A percentile compares a stretch with the other conserved stretches of the same genome.
phyloP scores from a whole-genome alignment of 2,888 invertebrate genomes.

The Synergus japonicus region DNA sequence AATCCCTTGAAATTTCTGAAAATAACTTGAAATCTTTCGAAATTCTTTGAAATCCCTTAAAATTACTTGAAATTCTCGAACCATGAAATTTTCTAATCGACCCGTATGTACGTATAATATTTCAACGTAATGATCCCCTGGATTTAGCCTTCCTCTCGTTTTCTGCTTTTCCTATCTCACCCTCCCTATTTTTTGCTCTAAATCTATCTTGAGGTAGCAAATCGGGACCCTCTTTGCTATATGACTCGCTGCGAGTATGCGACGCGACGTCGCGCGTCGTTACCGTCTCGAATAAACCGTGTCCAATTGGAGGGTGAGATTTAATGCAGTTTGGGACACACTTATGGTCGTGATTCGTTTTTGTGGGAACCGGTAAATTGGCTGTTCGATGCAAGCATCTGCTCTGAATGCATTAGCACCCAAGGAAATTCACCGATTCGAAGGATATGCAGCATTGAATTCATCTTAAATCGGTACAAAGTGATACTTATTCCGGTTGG shows the following conservation, averaged over 20 bases:
- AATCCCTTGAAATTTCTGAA: too few relatives aligned
- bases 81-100: too few relatives aligned
- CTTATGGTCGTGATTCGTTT: conserved; percentile 57
- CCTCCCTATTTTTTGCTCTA: background rate
- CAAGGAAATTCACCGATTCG: background rate
- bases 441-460: background rate
- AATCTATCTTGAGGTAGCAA: background rate
- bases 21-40: too few relatives aligned
- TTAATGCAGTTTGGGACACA: conserved; percentile 33
- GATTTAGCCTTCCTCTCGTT: background rate
- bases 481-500: conserved; percentile 32
- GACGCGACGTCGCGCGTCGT: conserved; percentile 1
- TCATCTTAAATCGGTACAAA: background rate
- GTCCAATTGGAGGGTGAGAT: conserved; percentile 37
- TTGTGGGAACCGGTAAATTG: conserved; percentile 68
- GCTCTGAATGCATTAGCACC: conserved; percentile 47
- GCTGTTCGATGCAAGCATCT: conserved; percentile 62
- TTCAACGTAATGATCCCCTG: background rate
- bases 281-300: conserved; percentile 34
- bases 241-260: background rate
- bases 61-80: too few relatives aligned
- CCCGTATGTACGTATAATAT: too few relatives aligned
- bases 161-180: background rate
- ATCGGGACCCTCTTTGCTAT: conserved; percentile 17
- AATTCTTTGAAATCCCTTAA: too few relatives aligned